Conservation (phyloP, 2,113 vertebrate species). For the Tragelaphus strepsiceros region DNA sequence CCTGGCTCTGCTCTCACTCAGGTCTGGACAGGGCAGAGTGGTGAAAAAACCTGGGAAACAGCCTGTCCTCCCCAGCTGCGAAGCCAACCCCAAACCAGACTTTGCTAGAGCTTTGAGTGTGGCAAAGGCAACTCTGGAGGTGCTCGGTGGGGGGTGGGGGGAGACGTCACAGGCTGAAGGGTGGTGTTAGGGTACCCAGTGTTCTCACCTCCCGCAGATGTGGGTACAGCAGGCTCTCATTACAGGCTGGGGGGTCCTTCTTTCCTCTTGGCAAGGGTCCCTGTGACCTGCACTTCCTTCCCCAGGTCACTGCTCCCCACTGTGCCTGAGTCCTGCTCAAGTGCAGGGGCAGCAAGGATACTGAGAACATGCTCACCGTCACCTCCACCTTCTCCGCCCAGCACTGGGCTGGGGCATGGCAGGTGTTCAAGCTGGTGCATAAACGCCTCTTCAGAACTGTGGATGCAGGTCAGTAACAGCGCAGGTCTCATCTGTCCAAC, state of each 20-base stretch:
- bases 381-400: neutral
- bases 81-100: neutral
- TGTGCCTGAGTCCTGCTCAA: neutral
- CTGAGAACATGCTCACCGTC: rapidly evolving
- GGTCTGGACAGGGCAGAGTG: neutral
- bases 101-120: neutral
- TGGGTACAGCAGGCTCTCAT: neutral
- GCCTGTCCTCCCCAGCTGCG: neutral
- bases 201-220: too few relatives aligned
- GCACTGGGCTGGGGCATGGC: neutral
- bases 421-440: neutral
- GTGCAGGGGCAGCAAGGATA: neutral
- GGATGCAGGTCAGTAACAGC: neutral
- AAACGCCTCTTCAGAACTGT: neutral
- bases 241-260: neutral
- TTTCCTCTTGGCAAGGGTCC: neutral
- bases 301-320: neutral
- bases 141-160: neutral
- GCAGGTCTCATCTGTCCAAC: neutral
- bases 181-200: rapidly evolving
- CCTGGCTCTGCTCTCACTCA: too few relatives aligned
- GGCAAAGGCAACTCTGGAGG: neutral
- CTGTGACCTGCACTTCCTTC: neutral
- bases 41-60: neutral
- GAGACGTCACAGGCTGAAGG: neutral